These are phyloP conservation scores for Campoletis sonorensis DNA, from an alignment of 1,140 invertebrate genomes.

Conservation along the genomic window DNA sequence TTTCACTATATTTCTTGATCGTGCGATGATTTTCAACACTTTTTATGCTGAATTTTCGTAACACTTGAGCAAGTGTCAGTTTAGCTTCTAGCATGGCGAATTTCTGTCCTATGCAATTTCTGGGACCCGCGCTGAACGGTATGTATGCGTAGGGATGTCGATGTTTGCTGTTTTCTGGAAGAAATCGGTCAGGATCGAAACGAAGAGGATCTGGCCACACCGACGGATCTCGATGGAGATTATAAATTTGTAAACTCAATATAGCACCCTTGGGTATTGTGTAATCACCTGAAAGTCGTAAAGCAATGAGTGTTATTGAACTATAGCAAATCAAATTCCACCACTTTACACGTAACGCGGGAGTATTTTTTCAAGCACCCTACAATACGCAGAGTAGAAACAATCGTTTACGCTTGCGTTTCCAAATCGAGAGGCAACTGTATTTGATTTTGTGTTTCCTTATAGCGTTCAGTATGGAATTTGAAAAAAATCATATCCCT, in stretches of 20 bases:
- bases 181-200: conserved; percentile 82
- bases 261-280: conserved; percentile 77
- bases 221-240: conserved; percentile 82
- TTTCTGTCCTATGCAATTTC: conserved; percentile 81
- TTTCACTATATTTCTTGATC: conserved; percentile 56
- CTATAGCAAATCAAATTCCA: too few species aligned
- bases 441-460: too few species aligned
- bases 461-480: too few species aligned
- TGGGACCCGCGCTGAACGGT: conserved; percentile 80
- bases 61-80: conserved; percentile 74
- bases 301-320: too few species aligned
- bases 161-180: conserved; percentile 71
- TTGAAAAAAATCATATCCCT: too few species aligned
- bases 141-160: conserved; percentile 76
- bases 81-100: conserved; percentile 79
- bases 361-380: too few species aligned
- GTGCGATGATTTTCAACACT: conserved; percentile 64
- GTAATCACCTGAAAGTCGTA: conserved; percentile 57
- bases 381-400: too few species aligned
- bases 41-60: conserved; percentile 78
- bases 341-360: too few species aligned
- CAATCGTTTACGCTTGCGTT: too few species aligned
- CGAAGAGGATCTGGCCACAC: conserved; percentile 75
- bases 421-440: too few species aligned
- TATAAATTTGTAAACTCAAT: conserved; percentile 75